Conservation (phyloP, 2,888 invertebrate species). For the Heliconius aoede region DNA sequence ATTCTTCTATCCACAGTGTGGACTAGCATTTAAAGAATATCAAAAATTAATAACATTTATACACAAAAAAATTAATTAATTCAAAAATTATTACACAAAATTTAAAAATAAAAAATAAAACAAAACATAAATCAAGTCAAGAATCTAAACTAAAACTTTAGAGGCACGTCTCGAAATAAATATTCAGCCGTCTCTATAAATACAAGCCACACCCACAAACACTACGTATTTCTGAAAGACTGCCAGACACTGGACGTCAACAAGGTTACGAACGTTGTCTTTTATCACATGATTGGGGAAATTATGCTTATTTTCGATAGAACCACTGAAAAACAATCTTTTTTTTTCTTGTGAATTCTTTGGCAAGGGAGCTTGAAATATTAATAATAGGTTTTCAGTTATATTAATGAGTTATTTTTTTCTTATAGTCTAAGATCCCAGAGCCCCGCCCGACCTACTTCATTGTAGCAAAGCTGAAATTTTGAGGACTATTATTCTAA, state of each 20-base stretch:
- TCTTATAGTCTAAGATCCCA: too few relatives aligned
- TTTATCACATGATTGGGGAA: conserved; percentile 36
- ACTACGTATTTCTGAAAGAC: conserved; percentile 23
- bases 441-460: too few relatives aligned
- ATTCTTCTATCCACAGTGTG: background rate
- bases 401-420: background rate
- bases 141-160: background rate
- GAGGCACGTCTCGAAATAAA: conserved; percentile 8
- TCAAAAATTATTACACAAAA: too few relatives aligned
- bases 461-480: too few relatives aligned
- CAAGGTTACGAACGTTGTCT: conserved; percentile 36
- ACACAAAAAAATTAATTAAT: too few relatives aligned
- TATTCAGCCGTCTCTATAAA: conserved; percentile 8
- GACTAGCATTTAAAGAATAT: too few relatives aligned
- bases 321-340: conserved; percentile 6
- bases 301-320: conserved; percentile 1
- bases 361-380: background rate
- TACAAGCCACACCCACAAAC: conserved; percentile 28
- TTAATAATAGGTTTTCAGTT: background rate
- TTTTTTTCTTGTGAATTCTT: background rate
- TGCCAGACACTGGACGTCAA: conserved; percentile 33
- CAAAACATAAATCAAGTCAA: background rate
- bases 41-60: too few relatives aligned
- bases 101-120: background rate
- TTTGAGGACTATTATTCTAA: too few relatives aligned